Evolutionary conservation across 2,113 vertebrate genomes (phyloP).

Genomic region (Alouatta palliata): DNA sequence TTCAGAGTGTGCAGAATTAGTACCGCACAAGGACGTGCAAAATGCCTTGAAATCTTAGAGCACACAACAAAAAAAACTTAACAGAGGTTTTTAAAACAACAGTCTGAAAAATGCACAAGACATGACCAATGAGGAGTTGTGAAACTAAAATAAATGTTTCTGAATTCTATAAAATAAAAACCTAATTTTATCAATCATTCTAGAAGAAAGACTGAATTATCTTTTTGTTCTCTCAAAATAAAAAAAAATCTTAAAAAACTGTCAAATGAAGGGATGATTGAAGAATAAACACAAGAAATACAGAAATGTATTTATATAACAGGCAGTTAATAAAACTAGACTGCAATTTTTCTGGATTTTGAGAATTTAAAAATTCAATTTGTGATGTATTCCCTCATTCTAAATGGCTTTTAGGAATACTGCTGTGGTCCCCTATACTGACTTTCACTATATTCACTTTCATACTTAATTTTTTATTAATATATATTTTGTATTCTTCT

Average conservation of each 20-base stretch:
- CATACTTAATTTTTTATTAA: not conserved
- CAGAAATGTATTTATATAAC: not conserved
- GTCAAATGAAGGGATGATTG: not conserved
- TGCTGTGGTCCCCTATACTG: too few relatives aligned
- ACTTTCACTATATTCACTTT: not conserved
- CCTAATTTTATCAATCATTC: not conserved
- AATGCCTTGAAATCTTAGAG: not conserved
- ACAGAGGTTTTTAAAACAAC: not conserved
- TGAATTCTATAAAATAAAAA: slow-evolving; percentile 10
- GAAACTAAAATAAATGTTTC: slow-evolving; percentile 17
- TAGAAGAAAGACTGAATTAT: not conserved
- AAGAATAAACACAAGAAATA: slow-evolving; percentile 2
- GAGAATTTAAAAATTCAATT: not conserved
- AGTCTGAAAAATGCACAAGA: not conserved
- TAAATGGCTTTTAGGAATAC: not conserved
- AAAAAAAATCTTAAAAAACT: slow-evolving; percentile 1
- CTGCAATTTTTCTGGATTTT: slow-evolving; percentile 5
- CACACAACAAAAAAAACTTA: not conserved
- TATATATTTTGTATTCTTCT: not conserved
- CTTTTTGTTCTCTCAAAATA: not conserved
- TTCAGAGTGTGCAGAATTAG: not conserved
- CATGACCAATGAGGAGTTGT: not conserved
- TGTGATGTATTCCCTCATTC: not conserved
- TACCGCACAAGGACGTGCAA: not conserved
- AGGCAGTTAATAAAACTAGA: not conserved